phyloP scores from a whole-genome alignment of 2,113 vertebrate species.

The Solenodon paradoxus region DNA sequence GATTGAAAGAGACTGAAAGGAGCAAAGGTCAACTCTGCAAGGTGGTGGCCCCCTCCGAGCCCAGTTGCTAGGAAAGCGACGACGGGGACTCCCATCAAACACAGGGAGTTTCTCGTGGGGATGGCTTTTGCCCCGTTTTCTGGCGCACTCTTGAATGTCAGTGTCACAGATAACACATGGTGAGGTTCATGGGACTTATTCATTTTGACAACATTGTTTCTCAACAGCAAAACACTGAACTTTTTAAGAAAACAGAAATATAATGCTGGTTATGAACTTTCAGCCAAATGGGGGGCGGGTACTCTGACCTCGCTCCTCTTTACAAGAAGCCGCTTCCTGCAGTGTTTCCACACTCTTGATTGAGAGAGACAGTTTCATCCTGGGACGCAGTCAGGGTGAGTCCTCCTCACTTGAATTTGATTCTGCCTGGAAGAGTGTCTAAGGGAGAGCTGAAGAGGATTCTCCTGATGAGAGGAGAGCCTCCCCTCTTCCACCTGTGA shows the following conservation, averaged over 20 bases:
- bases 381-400: conserved; percentile 94
- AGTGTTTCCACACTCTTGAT: conserved; percentile 95
- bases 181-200: conserved; percentile 89
- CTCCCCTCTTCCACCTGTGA: not conserved
- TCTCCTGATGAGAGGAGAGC: not conserved
- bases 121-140: conserved; percentile 93
- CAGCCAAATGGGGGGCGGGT: conserved; percentile 93
- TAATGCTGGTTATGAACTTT: conserved; percentile 93
- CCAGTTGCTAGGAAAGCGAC: conserved; percentile 92
- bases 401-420: conserved; percentile 91
- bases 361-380: conserved; percentile 91
- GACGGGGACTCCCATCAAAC: conserved; percentile 93
- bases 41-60: conserved; percentile 92
- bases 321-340: conserved; percentile 93
- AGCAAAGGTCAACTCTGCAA: conserved; percentile 63
- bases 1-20: not conserved
- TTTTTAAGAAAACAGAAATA: conserved; percentile 93
- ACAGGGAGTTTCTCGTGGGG: conserved; percentile 90
- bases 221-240: conserved; percentile 90
- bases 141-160: conserved; percentile 87
- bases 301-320: conserved; percentile 92
- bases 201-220: conserved; percentile 84
- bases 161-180: conserved; percentile 89
- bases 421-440: conserved; percentile 88
- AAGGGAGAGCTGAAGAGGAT: conserved; percentile 66